Evolutionary conservation across 1,140 invertebrate species (phyloP), one percentile per base, ranked within the genome.

Genomic region (Halesus radiatus): DNA sequence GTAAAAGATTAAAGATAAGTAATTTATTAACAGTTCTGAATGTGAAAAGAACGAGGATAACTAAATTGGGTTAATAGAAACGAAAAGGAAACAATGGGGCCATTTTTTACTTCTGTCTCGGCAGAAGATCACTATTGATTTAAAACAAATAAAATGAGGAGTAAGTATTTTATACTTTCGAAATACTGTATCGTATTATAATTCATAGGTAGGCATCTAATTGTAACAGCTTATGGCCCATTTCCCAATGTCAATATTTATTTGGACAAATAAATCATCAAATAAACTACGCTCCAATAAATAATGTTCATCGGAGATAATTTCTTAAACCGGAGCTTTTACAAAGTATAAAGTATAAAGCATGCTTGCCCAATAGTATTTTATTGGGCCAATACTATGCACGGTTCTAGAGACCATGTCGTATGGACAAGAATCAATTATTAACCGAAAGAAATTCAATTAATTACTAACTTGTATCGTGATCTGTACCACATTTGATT

Each of bases 201-300:
- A 32, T 1, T 32, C 62, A n/a, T n/a, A 32, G 23, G 62, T 66
- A 4, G 26, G 10, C n/a, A n/a, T n/a, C n/a, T 8, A 0, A 8
- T 37, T 18, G 4, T 50, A 68, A 29, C 16, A n/a, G 10, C 10
- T 20, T 32, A 37, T 50, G 64, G 22, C 20, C 22, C 26, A 72
- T 72, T 54, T 53, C 22, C 20, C 52, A 72, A 72, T 23, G 15
- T n/a, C 23, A n/a, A 32, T 75, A 56, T 60, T 8, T 37, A 75
- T 75, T 32, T 37, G 58, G 20, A 1, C 37, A 20, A 56, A 75
- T 75, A 22, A 56, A 75, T 75, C 53, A 75, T 60, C 72, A 50
- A 53, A 75, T 58, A 56, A 16, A 20, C n/a, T 20, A 58, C 72
- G 72, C 23, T 58, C 15, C 50, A 29, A 58, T 58, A 54, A 58